phyloP scores from a whole-genome alignment of 2,113 vertebrate genomes.

The Caracal caracal region DNA sequence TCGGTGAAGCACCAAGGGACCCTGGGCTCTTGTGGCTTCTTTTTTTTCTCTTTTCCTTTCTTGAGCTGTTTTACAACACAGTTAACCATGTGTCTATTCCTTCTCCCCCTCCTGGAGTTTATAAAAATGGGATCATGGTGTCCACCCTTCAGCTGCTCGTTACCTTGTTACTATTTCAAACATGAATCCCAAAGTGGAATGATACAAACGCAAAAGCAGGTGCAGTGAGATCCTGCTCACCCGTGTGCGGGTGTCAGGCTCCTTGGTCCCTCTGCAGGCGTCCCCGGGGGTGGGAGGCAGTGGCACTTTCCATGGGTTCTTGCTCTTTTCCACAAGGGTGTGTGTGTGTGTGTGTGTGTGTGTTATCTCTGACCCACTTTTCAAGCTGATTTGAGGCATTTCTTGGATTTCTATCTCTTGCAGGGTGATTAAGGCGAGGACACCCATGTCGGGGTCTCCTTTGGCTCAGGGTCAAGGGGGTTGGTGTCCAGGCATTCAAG shows the following conservation, averaged over 20 bases:
- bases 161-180: too few species aligned
- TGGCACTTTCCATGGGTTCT: too few species aligned
- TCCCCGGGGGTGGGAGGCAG: too few species aligned
- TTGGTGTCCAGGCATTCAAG: neutral
- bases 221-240: too few species aligned
- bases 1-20: neutral
- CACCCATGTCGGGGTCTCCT: neutral
- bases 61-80: neutral
- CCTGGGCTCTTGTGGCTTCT: neutral
- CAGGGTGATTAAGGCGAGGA: neutral
- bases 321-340: too few species aligned
- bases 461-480: neutral
- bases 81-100: neutral
- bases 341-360: too few species aligned
- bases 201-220: too few species aligned
- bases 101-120: too few species aligned
- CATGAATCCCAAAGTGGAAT: too few species aligned
- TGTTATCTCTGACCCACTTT: neutral
- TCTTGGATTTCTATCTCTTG: rapidly evolving
- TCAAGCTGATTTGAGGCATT: neutral
- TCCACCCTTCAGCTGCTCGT: too few species aligned
- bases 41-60: neutral
- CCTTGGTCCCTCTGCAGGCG: too few species aligned
- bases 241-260: too few species aligned
- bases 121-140: neutral